Evolutionary conservation across 2,888 invertebrate species (phyloP), one percentile per base, ranked within the genome.

Genomic region (Pegoplata infirma): DNA sequence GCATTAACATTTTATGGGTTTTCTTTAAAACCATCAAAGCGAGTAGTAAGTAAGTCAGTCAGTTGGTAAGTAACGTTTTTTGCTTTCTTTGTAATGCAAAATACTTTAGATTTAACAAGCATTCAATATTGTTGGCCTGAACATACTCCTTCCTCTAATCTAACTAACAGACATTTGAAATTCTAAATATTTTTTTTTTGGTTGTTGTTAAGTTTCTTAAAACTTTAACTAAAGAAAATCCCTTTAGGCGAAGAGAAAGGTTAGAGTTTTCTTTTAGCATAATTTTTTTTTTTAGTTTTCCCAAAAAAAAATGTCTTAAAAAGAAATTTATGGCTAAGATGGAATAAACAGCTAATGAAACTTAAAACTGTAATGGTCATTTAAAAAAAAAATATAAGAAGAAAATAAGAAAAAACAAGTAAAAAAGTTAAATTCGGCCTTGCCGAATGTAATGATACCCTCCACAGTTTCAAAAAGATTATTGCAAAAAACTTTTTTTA

Each of bases 181-280:
- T 36, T 36, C 36, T 36, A 36, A 36, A 36, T 36, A 36, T 10
- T 12, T 36, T 36, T 36, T 36, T 36, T 10, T 36, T 36, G 10
- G 12, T 10, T 2, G 36, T 12, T 36, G 36, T 12, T 36, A n/a
- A n/a, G n/a, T n/a, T n/a, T n/a, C n/a, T n/a, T n/a, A n/a, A n/a
- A n/a, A n/a, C n/a, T n/a, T n/a, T n/a, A n/a, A n/a, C n/a, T n/a
- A 10, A 7, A 21, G 12, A 51, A 55, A 56, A 56, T 56, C 58
- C 58, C 58, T 58, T 58, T 40, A 58, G 58, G 58, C 58, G 12
- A 58, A 58, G 58, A 58, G 58, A 58, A 58, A 58, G 58, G 58
- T 32, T 55, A 55, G 16, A 16, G 16, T 16, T 55, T 55, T 16
- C n/a, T 25, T 25, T 25, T 25, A 6, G n/a, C n/a, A n/a, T n/a